Evolutionary conservation across 2,797 vertebrate genomes (phyloP).

Genomic region (Mus minutoides): DNA sequence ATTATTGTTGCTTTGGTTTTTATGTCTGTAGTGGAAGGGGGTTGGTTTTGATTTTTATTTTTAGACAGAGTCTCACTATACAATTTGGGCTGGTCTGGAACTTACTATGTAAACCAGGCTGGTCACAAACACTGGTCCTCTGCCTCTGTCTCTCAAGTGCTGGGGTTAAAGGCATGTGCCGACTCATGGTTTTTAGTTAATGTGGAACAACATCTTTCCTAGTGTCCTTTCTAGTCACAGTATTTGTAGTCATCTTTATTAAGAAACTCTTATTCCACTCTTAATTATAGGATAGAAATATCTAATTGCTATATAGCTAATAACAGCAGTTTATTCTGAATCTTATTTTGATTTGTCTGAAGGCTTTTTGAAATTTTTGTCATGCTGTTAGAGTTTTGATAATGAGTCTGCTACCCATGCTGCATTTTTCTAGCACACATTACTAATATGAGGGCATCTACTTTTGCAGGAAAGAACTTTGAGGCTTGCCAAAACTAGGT

Average conservation of each 20-base stretch:
- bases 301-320: not conserved
- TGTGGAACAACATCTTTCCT: not conserved
- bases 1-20: not conserved
- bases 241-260: not conserved
- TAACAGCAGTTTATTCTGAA: not conserved
- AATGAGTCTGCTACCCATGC: not conserved
- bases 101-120: not conserved
- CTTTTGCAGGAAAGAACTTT: not conserved
- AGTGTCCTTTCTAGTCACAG: not conserved
- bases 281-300: not conserved
- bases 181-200: not conserved
- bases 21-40: not conserved
- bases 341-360: conserved; percentile 7
- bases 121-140: not conserved
- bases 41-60: not conserved
- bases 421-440: not conserved
- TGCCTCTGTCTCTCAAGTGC: not conserved
- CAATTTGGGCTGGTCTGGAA: not conserved
- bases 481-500: not conserved
- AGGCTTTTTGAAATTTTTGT: not conserved
- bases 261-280: not conserved
- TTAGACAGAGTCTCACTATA: not conserved
- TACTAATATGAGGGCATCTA: not conserved
- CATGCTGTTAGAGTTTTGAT: not conserved
- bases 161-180: not conserved